Conservation (phyloP, 2,113 vertebrate species). For the Melanostigma gelatinosum region DNA sequence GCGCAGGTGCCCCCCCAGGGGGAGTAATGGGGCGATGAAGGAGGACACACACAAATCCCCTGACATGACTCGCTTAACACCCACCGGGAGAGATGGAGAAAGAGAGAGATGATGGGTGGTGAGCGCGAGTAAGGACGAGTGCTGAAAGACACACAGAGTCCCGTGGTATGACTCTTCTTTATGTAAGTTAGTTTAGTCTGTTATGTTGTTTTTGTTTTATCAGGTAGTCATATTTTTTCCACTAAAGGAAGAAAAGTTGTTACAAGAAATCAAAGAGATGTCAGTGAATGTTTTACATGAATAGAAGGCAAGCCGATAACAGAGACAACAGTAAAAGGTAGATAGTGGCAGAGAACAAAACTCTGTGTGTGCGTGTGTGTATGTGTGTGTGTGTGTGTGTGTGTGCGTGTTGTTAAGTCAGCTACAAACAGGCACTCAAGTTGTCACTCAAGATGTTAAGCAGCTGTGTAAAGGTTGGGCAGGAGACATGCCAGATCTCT, state of each 20-base stretch:
- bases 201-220: slow-evolving; percentile 30
- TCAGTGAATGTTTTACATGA: neutral
- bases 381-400: slow-evolving; percentile 1
- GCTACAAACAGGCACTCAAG: slow-evolving; percentile 1
- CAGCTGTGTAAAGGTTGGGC: slow-evolving; percentile 8
- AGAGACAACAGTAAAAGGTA: neutral
- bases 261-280: neutral
- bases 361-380: slow-evolving; percentile 1
- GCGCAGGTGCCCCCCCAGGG: slow-evolving; percentile 77
- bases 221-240: slow-evolving; percentile 12
- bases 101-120: slow-evolving; percentile 83
- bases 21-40: slow-evolving; percentile 92
- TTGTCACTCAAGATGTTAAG: slow-evolving; percentile 10
- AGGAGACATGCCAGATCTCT: slow-evolving; percentile 28
- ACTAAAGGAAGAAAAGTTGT: slow-evolving; percentile 21
- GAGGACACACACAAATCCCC: slow-evolving; percentile 87
- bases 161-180: slow-evolving; percentile 38
- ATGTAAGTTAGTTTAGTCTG: slow-evolving; percentile 26
- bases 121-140: slow-evolving; percentile 73
- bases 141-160: slow-evolving; percentile 34
- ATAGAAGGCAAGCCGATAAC: neutral
- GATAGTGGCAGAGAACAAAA: neutral
- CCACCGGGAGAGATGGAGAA: slow-evolving; percentile 84
- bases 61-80: slow-evolving; percentile 95
- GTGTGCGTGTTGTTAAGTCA: neutral